phyloP scores from a whole-genome alignment of 2,797 vertebrate genomes.

The Benthosema pterotum region DNA sequence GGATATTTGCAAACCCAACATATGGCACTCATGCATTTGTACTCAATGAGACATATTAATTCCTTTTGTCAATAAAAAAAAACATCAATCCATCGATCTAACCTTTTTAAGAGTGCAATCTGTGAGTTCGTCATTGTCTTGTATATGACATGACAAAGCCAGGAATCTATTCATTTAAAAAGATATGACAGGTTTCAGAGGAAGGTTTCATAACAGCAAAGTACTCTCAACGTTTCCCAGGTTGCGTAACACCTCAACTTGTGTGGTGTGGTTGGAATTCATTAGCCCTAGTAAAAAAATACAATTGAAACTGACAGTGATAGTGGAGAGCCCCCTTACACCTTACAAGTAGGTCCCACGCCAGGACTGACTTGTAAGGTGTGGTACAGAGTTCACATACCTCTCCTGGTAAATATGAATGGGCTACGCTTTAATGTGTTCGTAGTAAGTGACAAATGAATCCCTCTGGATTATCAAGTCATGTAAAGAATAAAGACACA shows the following conservation, averaged over 20 bases:
- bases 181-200: slow-evolving; percentile 24
- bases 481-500: slow-evolving; percentile 22
- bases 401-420: slow-evolving; percentile 27
- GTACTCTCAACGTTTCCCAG: slow-evolving; percentile 33
- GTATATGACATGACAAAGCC: slow-evolving; percentile 35
- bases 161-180: background rate
- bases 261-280: slow-evolving; percentile 58
- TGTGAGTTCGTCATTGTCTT: background rate
- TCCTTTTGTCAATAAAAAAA: no score
- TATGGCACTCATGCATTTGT: no score
- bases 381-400: slow-evolving; percentile 23
- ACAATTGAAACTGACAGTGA: slow-evolving; percentile 28
- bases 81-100: no score
- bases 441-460: no score
- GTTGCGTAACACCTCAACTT: slow-evolving; percentile 54
- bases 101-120: slow-evolving; percentile 1
- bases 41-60: no score
- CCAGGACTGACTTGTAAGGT: slow-evolving; percentile 29
- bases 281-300: slow-evolving; percentile 47
- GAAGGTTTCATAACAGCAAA: slow-evolving; percentile 12
- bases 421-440: background rate
- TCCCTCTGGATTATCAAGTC: no score
- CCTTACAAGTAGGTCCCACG: slow-evolving; percentile 41
- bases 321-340: slow-evolving; percentile 62
- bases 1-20: no score